These are phyloP conservation scores for Mugil cephalus DNA, from an alignment of 2,113 vertebrate genomes.

Conservation along the genomic window DNA sequence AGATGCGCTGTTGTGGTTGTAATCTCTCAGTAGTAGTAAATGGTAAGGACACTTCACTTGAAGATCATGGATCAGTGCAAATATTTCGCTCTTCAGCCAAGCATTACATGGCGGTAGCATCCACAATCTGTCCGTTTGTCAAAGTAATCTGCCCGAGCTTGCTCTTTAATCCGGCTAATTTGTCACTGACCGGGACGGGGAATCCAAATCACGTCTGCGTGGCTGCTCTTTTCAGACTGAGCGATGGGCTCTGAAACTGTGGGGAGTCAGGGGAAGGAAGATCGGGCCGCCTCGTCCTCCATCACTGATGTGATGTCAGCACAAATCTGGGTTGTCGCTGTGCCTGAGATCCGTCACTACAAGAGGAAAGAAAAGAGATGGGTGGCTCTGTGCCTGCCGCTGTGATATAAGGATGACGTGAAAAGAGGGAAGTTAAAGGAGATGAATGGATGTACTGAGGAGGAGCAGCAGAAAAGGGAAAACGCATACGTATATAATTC, in stretches of 20 bases:
- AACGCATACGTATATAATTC: conserved; percentile 1
- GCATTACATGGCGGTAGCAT: conserved; percentile 13
- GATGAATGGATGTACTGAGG: not conserved
- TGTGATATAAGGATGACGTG: conserved; percentile 15
- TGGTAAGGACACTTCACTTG: not conserved
- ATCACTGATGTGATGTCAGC: conserved; percentile 51
- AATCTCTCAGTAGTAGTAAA: not conserved
- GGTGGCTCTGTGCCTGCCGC: conserved; percentile 21
- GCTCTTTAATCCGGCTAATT: conserved; percentile 43
- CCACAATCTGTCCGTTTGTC: conserved; percentile 42
- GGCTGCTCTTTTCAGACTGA: conserved; percentile 53
- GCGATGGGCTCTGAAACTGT: conserved; percentile 39
- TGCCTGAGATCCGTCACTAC: conserved; percentile 6
- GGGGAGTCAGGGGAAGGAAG: not conserved
- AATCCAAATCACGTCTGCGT: conserved; percentile 31
- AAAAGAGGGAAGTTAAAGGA: not conserved
- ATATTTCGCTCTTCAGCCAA: conserved; percentile 14
- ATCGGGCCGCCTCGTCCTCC: conserved; percentile 17
- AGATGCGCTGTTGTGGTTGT: conserved; percentile 3
- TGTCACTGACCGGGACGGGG: not conserved
- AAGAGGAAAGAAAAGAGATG: not conserved
- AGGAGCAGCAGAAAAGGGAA: conserved; percentile 7
- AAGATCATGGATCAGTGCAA: conserved; percentile 7
- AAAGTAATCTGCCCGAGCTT: conserved; percentile 38
- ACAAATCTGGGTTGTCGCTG: conserved; percentile 38